Percentiles rank a stretch among this genome's conserved stretches.
Evolutionary conservation across 2,888 invertebrate species (phyloP).

Genomic region (Tetragnatha montana): DNA sequence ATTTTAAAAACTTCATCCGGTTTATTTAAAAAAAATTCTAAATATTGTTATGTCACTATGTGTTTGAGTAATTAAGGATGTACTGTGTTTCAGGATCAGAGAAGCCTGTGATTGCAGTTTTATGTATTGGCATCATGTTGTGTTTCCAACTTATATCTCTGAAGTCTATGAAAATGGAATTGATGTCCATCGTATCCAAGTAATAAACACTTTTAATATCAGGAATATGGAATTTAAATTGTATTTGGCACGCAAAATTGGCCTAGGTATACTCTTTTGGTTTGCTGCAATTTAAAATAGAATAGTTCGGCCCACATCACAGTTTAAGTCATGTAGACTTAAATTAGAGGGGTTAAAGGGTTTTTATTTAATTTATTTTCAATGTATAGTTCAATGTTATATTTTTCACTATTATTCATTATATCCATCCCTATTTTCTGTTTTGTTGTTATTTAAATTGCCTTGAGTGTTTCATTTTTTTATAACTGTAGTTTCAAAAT

Average conservation of each 20-base stretch:
- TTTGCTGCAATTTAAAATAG: too few species aligned
- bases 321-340: too few species aligned
- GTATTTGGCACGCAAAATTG: too few species aligned
- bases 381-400: too few species aligned
- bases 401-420: too few species aligned
- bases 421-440: too few species aligned
- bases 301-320: too few species aligned
- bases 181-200: constrained; percentile 82
- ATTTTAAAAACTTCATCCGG: too few species aligned
- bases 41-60: neutral
- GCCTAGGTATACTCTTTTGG: too few species aligned
- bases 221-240: too few species aligned
- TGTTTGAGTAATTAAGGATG: constrained; percentile 1
- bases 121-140: constrained; percentile 87
- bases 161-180: constrained; percentile 83
- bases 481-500: neutral
- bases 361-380: too few species aligned
- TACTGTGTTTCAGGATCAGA: constrained; percentile 78
- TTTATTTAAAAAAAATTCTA: neutral
- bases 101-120: constrained; percentile 85
- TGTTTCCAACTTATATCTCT: constrained; percentile 85
- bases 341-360: too few species aligned
- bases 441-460: neutral
- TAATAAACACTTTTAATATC: constrained; percentile 75
- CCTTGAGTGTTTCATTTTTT: neutral